Conservation (phyloP, 2,888 invertebrate genomes). For the Psococerastis gibbosa region DNA sequence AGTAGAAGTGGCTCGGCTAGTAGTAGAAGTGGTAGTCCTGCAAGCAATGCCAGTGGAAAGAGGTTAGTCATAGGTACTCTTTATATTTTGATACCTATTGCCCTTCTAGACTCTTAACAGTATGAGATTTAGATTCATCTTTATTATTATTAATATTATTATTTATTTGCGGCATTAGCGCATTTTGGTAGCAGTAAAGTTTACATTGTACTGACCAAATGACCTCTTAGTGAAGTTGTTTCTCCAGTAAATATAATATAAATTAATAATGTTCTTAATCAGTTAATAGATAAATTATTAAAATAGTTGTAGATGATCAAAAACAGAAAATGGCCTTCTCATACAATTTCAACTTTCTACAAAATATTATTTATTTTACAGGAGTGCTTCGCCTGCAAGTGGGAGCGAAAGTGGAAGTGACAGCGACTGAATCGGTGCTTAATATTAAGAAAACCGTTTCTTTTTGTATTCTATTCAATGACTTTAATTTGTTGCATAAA, state of each 20-base stretch:
- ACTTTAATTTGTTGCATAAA: too few species aligned
- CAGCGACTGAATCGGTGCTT: conserved; percentile 22
- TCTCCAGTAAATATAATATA: too few species aligned
- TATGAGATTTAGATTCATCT: too few species aligned
- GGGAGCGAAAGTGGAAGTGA: conserved; percentile 24
- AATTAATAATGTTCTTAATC: not conserved
- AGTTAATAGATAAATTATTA: not conserved
- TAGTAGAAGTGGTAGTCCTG: conserved; percentile 20
- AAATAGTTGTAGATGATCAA: conserved; percentile 14
- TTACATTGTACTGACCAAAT: too few species aligned
- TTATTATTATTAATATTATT: too few species aligned
- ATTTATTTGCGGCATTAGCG: too few species aligned
- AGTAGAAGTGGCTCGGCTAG: conserved; percentile 19
- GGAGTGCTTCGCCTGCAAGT: conserved; percentile 13
- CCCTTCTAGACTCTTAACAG: too few species aligned
- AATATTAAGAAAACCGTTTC: not conserved
- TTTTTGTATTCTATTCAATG: not conserved
- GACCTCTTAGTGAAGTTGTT: conserved; percentile 21
- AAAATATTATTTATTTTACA: conserved; percentile 18
- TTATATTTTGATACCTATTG: conserved; percentile 21
- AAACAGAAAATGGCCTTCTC: conserved; percentile 19
- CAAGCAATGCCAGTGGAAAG: conserved; percentile 4
- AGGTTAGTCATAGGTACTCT: conserved; percentile 12
- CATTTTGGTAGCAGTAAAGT: too few species aligned
- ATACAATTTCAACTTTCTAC: conserved; percentile 16